Percentiles rank a stretch among this genome's conserved stretches.
Conservation (phyloP, 2,113 vertebrate species). For the Hoplias malabaricus region DNA sequence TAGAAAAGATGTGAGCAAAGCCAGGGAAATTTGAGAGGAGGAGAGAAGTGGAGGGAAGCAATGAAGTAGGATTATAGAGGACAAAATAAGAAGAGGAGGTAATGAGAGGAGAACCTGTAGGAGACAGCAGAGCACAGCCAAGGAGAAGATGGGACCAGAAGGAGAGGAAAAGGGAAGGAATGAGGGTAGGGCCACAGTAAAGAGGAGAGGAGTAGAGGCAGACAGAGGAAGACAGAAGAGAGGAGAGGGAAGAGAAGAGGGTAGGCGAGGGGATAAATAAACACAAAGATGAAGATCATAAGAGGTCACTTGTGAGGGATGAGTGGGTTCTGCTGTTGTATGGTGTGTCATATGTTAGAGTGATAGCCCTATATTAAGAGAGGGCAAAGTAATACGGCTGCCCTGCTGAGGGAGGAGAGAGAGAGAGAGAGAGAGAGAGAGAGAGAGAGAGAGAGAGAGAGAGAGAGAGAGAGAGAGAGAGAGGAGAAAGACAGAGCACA, state of each 20-base stretch:
- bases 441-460: not conserved
- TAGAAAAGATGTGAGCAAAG: no score
- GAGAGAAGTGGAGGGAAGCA: no score
- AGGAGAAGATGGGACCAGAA: no score
- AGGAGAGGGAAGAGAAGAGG: no score
- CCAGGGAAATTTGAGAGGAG: no score
- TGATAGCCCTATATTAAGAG: conserved; percentile 18
- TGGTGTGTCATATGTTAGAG: conserved; percentile 19
- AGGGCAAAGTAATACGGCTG: conserved; percentile 32
- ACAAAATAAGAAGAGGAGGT: no score
- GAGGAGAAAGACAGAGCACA: not conserved
- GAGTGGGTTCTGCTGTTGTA: conserved; percentile 18
- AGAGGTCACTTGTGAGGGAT: conserved; percentile 35
- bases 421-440: conserved; percentile 2
- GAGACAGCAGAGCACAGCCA: no score
- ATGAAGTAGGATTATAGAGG: no score
- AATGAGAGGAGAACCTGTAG: no score
- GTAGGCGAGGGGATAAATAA: not conserved
- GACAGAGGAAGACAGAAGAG: no score
- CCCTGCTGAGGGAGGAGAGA: conserved; percentile 21
- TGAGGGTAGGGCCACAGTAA: no score
- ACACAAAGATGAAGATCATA: conserved; percentile 23
- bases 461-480: not conserved
- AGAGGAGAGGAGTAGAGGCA: not conserved
- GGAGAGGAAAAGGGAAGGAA: no score